Base-by-base conservation (phyloP, 1,140 invertebrate genomes). In the Heliconius eleuchia region DNA sequence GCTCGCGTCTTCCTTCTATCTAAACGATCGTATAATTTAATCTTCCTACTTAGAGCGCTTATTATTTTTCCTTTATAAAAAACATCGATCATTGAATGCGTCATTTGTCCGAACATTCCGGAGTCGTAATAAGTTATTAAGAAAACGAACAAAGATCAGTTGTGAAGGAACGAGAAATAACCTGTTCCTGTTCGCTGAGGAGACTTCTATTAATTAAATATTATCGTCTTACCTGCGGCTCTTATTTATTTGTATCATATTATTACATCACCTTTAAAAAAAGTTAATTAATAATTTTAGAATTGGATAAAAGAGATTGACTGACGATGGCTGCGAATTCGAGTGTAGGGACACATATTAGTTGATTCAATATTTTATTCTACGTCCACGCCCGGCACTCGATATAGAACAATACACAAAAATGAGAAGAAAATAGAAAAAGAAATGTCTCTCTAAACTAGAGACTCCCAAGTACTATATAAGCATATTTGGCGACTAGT, bases 41-140 rank as follows among this genome's bases (percentile, higher is more conserved):
- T 66, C 60, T 66, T 30, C 60, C 27, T 66, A 66, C 23, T 30
- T 66, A 27, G 55, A 66, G n/a, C 9, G 60, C 23, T 66, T 66
- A 66, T 66, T 27, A 66, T 66, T 66, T 66, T 30, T 66, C 13
- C 60, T 30, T 66, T 66, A 27, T 27, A 27, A 66, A 66, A 66
- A 66, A 30, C 60, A 66, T 66, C 60, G 60, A 66, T 66, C 60
- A 30, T 66, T 66, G 19, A 66, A 66, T 30, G 60, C 60, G 60
- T 66, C n/a, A 66, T 66, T 66, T 66, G 60, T 66, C 60, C 27
- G 60, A 66, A 66, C 60, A 66, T 66, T 66, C 60, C 60, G n/a
- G 60, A 66, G 23, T 66, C 60, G 60, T 66, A 66, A 66, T 66
- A 66, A 66, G 60, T 66, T 66, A 66, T 66, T 66, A 66, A 66